These are phyloP conservation scores for Phaenicophaeus curvirostris DNA, from an alignment of 2,797 vertebrate genomes.

Conservation along the genomic window DNA sequence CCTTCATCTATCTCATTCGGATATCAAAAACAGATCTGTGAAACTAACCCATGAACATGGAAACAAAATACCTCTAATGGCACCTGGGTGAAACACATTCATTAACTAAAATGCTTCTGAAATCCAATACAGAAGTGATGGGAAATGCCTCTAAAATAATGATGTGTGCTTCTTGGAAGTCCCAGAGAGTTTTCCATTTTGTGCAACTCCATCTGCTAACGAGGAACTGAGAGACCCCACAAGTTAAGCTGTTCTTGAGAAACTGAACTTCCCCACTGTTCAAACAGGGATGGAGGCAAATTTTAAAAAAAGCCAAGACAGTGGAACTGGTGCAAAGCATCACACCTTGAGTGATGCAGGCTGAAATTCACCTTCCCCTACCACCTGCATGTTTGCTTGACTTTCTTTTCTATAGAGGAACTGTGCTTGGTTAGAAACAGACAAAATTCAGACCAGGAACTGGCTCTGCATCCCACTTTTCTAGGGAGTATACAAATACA, in stretches of 20 bases:
- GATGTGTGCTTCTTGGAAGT: not conserved
- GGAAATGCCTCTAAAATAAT: not conserved
- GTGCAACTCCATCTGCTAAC: not conserved
- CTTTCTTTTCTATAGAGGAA: not conserved
- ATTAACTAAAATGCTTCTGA: not conserved
- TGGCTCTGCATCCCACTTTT: not conserved
- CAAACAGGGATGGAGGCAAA: not conserved
- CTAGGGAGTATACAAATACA: not conserved
- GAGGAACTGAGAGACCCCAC: not conserved
- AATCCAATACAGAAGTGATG: not conserved
- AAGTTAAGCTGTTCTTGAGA: not conserved
- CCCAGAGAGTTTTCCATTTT: not conserved
- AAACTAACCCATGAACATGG: not conserved
- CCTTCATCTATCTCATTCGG: not conserved
- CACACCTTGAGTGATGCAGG: not conserved
- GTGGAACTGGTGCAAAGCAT: not conserved
- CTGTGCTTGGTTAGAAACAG: not conserved
- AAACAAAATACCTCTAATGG: not conserved
- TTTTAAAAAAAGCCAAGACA: not conserved
- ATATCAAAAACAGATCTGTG: not conserved
- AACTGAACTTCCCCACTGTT: not conserved
- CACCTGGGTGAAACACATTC: not conserved
- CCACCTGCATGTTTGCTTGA: not conserved
- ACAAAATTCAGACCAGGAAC: not conserved
- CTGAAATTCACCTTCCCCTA: not conserved